Base-by-base conservation (phyloP, 2,888 invertebrate species). In the Platycheirus albimanus region DNA sequence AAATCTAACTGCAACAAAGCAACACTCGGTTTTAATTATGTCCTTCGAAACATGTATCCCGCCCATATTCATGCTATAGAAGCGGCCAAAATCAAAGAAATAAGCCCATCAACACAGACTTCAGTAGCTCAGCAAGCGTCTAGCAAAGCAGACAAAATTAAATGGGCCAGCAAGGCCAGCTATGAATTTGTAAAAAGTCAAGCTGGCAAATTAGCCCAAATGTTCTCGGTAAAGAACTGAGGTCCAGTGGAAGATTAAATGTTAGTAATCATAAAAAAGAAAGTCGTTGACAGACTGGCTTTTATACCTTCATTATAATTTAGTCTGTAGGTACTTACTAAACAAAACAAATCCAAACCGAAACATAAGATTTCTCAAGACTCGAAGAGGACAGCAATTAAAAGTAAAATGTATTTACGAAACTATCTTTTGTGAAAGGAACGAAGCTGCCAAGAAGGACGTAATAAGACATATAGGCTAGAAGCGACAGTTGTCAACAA, bases 1-100 rank as follows among this genome's bases (percentile, higher is more conserved):
- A 95, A 95, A 88, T 96, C 96, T 88, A 98, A 98, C 89, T 95
- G 96, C 87, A 89, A 91, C 33, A 95, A 97, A 91, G 96, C 97
- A 92, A 94, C 95, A 77, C 91, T 91, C 86, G 98, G 98, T 11
- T 97, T 98, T 91, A 96, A 97, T 90, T 92, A 94, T 89, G 96
- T 98, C 1, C 92, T 98, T 6, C 92, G 93, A 83, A 92, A 92
- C 80, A 94, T 96, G 94, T 97, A 94, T 90, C 91, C 90, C 0
- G 86, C 87, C 20, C 86, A 87, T 94, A 94, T 7, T 15, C 64
- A 78, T 33, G 38, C 72, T 20, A 19, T 64, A 8, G 78, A 74
- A 45, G 17, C 64, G 11, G 30, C 76, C 17, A 67, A 66, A 41
- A 19, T 58, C 19, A 56, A 84, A 36, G 80, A 87, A 66, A 75